These are phyloP conservation scores for Thera britannica DNA, from an alignment of 2,888 invertebrate genomes.

Conservation along the genomic window DNA sequence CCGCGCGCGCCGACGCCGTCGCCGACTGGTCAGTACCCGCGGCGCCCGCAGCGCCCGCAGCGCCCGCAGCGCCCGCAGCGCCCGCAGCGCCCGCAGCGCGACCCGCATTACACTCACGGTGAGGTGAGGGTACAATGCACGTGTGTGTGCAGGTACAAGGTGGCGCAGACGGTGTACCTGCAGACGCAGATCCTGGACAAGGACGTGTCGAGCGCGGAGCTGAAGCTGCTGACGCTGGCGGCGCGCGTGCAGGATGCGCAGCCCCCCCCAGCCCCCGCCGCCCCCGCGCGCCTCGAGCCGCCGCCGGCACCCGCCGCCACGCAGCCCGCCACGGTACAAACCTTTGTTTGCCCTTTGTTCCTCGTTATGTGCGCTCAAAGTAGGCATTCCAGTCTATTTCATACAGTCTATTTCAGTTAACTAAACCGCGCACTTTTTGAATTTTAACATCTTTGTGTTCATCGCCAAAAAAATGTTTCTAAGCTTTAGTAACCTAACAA, in stretches of 20 bases:
- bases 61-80: background rate
- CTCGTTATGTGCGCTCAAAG: too few species aligned
- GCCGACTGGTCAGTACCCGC: slow-evolving; percentile 55
- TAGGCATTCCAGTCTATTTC: too few species aligned
- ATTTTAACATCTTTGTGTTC: too few species aligned
- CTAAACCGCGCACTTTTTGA: too few species aligned
- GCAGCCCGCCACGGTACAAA: too few species aligned
- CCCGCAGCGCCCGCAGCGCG: background rate
- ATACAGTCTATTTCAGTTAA: too few species aligned
- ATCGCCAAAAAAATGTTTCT: too few species aligned
- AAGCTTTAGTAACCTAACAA: too few species aligned
- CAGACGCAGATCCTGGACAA: slow-evolving; percentile 93
- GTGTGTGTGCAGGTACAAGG: slow-evolving; percentile 86
- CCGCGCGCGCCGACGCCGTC: slow-evolving; percentile 85
- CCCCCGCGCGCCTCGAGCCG: background rate
- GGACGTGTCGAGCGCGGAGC: slow-evolving; percentile 83
- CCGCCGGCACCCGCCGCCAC: background rate
- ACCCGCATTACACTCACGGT: background rate
- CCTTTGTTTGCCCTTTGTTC: too few species aligned
- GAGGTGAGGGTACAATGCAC: too few species aligned
- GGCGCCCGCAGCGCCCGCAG: background rate
- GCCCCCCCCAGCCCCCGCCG: slow-evolving; percentile 37
- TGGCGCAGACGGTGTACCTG: slow-evolving; percentile 93
- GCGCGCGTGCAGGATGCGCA: slow-evolving; percentile 76
- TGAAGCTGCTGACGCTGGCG: slow-evolving; percentile 71